Conservation (phyloP, 2,888 invertebrate species). For the Ophraella communa region DNA sequence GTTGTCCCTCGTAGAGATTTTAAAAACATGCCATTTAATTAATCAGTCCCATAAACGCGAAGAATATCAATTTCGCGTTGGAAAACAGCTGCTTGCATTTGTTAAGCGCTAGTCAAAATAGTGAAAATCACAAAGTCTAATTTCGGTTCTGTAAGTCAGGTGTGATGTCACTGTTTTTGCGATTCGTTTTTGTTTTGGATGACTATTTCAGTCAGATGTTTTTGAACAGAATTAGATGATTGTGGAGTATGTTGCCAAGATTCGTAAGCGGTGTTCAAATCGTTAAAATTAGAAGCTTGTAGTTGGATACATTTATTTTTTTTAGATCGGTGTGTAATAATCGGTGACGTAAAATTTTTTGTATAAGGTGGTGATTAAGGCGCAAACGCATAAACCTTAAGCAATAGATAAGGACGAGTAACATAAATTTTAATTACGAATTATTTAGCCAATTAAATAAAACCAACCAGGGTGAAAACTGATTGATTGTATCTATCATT, state of each 20-base stretch:
- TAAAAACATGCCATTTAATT: not conserved
- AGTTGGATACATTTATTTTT: slow-evolving; percentile 9
- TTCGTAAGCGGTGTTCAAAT: slow-evolving; percentile 34
- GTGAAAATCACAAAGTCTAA: slow-evolving; percentile 14
- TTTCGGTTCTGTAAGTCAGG: slow-evolving; percentile 29
- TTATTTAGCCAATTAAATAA: too few relatives aligned
- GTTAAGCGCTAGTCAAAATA: not conserved
- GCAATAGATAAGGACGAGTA: not conserved
- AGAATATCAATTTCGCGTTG: not conserved
- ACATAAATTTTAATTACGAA: not conserved
- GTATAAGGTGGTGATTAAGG: not conserved
- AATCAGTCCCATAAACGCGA: not conserved
- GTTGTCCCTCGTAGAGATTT: not conserved
- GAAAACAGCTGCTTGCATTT: not conserved
- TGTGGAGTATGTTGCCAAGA: slow-evolving; percentile 30
- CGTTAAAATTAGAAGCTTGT: slow-evolving; percentile 34
- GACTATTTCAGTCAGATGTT: slow-evolving; percentile 35
- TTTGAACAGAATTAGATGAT: slow-evolving; percentile 32
- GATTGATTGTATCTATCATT: too few relatives aligned
- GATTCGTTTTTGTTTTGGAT: slow-evolving; percentile 28
- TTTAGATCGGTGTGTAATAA: not conserved
- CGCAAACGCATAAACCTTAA: not conserved
- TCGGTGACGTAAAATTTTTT: not conserved
- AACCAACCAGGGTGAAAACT: too few relatives aligned
- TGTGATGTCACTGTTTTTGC: slow-evolving; percentile 36